Evolutionary conservation across 1,140 invertebrate genomes (phyloP).

Genomic region (Hormaphis cornu): DNA sequence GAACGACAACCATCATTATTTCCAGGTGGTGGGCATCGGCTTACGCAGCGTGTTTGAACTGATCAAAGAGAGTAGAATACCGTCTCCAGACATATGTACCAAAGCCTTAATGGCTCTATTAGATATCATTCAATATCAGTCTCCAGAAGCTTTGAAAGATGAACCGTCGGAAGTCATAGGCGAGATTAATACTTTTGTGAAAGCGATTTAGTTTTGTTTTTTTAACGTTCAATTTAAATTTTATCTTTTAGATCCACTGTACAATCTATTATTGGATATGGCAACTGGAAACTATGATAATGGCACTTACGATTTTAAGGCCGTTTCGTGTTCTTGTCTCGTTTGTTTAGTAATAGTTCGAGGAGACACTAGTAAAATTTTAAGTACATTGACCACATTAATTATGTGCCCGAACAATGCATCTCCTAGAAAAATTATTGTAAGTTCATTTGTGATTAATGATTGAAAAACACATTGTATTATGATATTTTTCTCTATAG

Average conservation of each 20-base stretch:
- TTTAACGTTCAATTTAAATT: not conserved
- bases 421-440: constrained; percentile 68
- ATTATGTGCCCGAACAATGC: constrained; percentile 74
- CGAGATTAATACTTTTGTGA: constrained; percentile 39
- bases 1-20: no score
- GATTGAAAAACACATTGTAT: not conserved
- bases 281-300: constrained; percentile 48
- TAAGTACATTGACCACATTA: constrained; percentile 74
- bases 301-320: constrained; percentile 47
- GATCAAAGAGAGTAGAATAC: constrained; percentile 70
- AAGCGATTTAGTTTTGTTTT: not conserved
- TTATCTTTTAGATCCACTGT: constrained; percentile 56
- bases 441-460: constrained; percentile 40
- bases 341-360: constrained; percentile 82
- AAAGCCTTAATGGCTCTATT: constrained; percentile 76
- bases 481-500: constrained; percentile 44
- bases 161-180: constrained; percentile 68
- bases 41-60: constrained; percentile 83
- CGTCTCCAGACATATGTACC: constrained; percentile 74
- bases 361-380: constrained; percentile 84
- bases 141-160: constrained; percentile 68
- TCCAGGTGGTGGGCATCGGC: constrained; percentile 80
- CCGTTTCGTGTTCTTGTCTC: constrained; percentile 77
- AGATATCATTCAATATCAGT: constrained; percentile 82
- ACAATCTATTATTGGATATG: constrained; percentile 66